Evolutionary conservation across 2,113 vertebrate species (phyloP), one percentile per base, ranked within the genome.

Genomic region (Pogona vitticeps): DNA sequence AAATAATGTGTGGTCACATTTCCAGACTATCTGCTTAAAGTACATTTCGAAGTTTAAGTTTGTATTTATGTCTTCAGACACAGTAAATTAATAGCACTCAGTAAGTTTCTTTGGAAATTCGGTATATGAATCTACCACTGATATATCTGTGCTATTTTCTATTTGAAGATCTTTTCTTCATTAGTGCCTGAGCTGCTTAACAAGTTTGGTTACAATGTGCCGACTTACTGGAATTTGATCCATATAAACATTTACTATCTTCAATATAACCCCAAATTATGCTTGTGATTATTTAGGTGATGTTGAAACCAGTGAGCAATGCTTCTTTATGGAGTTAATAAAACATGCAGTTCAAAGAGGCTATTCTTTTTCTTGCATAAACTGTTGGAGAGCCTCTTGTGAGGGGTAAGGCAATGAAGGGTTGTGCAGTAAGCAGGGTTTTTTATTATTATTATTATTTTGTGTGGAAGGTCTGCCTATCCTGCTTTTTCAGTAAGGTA

Each of bases 311-410:
- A 3, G 46, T 6, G 31, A 33, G 23, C 46, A 14, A n/a, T 63
- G 21, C 15, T 67, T 33, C 31, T 71, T 82, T 82, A 82, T 71
- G 46, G 67, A 82, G 80, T 59, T n/a, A 58, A 83, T 83, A 72
- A 59, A 83, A 59, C 46, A 38, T 12, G 23, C 21, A 58, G 52
- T 38, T 58, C 46, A 72, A 72, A 59, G 33, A 42, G 68, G n/a
- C 7, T 26, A 58, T 72, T 71, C 23, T 38, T 33, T 6, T 59
- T 58, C 21, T 13, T 58, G 81, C n/a, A 21, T 59, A 38, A 14
- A 70, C 15, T 28, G n/a, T 72, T 38, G 56, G 10, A 33, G 67
- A 68, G 26, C 13, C 28, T 81, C 18, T 82, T 72, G n/a, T 73
- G n/a, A 67, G 46, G 28, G 56, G 26, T 68, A 82, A 28, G 33